Conservation (phyloP, 2,113 vertebrate genomes). For the Pteropus alecto region DNA sequence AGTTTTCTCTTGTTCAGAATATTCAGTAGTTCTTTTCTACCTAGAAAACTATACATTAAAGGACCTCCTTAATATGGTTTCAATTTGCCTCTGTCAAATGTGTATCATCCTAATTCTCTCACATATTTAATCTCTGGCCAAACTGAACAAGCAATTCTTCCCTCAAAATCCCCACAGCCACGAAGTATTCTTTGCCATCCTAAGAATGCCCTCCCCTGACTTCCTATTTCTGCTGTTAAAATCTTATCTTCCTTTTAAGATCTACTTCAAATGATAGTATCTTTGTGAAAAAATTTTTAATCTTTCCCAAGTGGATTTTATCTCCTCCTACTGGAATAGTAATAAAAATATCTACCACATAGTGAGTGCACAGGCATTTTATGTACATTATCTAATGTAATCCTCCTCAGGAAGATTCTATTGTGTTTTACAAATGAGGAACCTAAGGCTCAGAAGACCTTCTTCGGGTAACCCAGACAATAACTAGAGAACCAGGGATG, state of each 20-base stretch:
- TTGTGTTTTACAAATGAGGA: neutral
- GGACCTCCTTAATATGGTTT: neutral
- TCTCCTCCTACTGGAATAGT: neutral
- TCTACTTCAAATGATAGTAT: neutral
- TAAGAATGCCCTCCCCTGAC: fast-evolving
- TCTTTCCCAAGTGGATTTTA: neutral
- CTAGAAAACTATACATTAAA: neutral
- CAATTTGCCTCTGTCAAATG: neutral
- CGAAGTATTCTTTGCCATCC: neutral
- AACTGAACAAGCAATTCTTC: neutral
- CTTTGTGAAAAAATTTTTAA: neutral
- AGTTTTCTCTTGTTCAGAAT: neutral
- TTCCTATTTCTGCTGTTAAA: neutral
- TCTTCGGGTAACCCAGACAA: neutral
- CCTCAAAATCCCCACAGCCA: neutral
- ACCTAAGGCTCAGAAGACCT: neutral
- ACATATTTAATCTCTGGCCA: neutral
- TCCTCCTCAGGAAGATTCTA: neutral
- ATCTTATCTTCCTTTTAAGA: neutral
- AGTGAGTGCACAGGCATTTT: neutral
- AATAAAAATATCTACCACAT: neutral
- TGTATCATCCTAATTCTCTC: neutral
- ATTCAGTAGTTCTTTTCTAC: neutral
- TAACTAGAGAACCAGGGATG: neutral
- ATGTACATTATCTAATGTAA: neutral